Percentiles rank a stretch among this genome's conserved stretches.
These are phyloP conservation scores for Athalia cordata DNA, from an alignment of 2,888 invertebrate species.

Conservation along the genomic window DNA sequence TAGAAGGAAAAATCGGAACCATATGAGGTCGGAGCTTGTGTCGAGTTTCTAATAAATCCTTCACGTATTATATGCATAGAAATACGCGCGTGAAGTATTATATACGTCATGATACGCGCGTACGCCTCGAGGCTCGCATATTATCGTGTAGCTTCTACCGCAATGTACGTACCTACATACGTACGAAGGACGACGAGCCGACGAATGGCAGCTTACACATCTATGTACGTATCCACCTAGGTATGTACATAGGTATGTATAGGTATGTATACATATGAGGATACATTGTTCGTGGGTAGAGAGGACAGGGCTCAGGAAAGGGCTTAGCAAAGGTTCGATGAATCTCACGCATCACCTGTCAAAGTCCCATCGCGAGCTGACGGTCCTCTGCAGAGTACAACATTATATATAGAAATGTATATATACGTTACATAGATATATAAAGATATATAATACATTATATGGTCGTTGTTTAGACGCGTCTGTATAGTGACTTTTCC, in stretches of 20 bases:
- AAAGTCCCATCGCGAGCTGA: conserved; percentile 50
- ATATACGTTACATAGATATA: neutral
- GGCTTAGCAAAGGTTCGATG: conserved; percentile 56
- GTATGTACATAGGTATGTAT: conserved; percentile 11
- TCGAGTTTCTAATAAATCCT: no score
- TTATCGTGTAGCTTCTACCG: neutral
- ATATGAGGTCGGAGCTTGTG: no score
- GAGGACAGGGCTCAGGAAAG: conserved; percentile 41
- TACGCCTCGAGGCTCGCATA: conserved; percentile 8
- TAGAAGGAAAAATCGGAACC: no score
- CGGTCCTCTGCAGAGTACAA: neutral
- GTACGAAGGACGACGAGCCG: no score
- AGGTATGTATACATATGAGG: neutral
- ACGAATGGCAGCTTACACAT: no score
- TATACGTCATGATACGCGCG: conserved; percentile 4
- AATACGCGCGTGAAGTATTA: neutral
- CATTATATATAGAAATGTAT: neutral
- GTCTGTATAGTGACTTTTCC: neutral
- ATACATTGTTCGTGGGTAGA: conserved; percentile 22
- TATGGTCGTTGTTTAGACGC: neutral
- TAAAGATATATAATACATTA: neutral
- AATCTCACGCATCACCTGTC: conserved; percentile 62
- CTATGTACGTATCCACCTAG: neutral
- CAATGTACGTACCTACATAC: no score
- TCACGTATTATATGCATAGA: no score